A percentile compares a stretch with the other conserved stretches of the same genome.
These are phyloP conservation scores for Drosophila kuntzei DNA, from an alignment of 2,888 invertebrate species.

Conservation along the genomic window DNA sequence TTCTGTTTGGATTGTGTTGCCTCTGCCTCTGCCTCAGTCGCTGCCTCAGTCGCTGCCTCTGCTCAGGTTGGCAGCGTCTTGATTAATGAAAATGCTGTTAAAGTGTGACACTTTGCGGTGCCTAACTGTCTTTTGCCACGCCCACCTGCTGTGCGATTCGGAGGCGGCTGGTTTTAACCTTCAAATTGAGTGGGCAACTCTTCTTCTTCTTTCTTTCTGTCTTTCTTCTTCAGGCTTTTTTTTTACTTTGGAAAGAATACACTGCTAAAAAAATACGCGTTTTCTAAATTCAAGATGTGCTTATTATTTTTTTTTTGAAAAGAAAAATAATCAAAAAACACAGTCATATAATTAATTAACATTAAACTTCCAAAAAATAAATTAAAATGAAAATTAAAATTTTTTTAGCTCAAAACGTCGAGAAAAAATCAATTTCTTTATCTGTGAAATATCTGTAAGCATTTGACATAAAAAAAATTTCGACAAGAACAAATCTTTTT, in stretches of 20 bases:
- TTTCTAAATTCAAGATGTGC: neutral
- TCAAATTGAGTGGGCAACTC: conserved; percentile 53
- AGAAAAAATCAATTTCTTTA: too few relatives aligned
- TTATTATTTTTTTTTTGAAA: too few relatives aligned
- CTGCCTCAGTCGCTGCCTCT: conserved; percentile 4
- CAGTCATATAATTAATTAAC: neutral
- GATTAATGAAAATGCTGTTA: conserved; percentile 79
- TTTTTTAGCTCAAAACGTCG: too few relatives aligned
- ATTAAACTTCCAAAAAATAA: too few relatives aligned
- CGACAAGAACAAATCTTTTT: too few relatives aligned
- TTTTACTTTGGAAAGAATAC: too few relatives aligned
- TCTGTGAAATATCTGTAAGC: too few relatives aligned
- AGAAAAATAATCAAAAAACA: too few relatives aligned
- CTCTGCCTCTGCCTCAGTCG: neutral
- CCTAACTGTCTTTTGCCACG: conserved; percentile 63
- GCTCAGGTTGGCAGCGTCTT: conserved; percentile 47
- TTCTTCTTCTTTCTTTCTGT: conserved; percentile 6
- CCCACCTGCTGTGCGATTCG: conserved; percentile 42
- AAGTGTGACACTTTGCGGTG: conserved; percentile 78
- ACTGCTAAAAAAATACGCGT: neutral
- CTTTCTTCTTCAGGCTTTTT: neutral
- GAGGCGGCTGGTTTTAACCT: conserved; percentile 39
- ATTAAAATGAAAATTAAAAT: too few relatives aligned
- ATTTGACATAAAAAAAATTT: too few relatives aligned
- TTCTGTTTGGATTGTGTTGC: conserved; percentile 34